Evolutionary conservation across 2,797 vertebrate genomes (phyloP), one percentile per base, ranked within the genome.

Genomic region (Sebastes trivittatus): DNA sequence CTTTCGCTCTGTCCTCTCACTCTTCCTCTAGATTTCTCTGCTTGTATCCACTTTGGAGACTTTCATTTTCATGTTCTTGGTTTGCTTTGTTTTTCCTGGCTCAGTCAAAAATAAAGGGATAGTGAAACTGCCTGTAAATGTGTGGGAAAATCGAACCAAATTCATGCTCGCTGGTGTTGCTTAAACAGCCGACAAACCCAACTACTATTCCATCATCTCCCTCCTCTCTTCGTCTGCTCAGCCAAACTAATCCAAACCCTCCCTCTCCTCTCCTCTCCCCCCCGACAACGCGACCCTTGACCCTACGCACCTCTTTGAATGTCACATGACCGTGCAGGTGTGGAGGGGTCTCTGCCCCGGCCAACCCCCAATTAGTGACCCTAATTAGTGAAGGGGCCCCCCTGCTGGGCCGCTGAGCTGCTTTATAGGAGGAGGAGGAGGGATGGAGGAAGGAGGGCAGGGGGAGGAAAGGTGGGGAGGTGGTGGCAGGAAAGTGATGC

Each of bases 301-400:
- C 95, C 95, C 90, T 5, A 67, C 86, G 94, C 95, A 96, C 94
- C 95, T 95, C 95, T 94, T 91, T 90, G 84, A 90, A 86, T 91
- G 94, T 96, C 97, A 95, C 96, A 93, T 96, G 97, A 96, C 92
- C 83, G 36, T 95, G 97, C 97, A 98, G 97, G 97, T 98, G 97
- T 98, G 96, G 95, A 95, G 95, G 96, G 96, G 96, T 96, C 94
- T 95, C 95, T 92, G 88, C 88, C 88, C 91, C 71, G 69, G 87
- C 82, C 59, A 60, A 89, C 94, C 93, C 88, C 96, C 97, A 98
- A 98, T 99, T 98, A 98, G 97, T 94, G 95, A 96, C 95, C 93
- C 94, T 96, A 96, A 96, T 97, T 96, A 96, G 93, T 86, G 88
- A 75, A 86, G 89, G 83, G 90, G 93, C 91, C 89, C 95, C 93